Percentiles rank a stretch among this genome's conserved stretches.
These are phyloP conservation scores for Lophochroa leadbeateri DNA, from an alignment of 2,113 vertebrate genomes.

Conservation along the genomic window DNA sequence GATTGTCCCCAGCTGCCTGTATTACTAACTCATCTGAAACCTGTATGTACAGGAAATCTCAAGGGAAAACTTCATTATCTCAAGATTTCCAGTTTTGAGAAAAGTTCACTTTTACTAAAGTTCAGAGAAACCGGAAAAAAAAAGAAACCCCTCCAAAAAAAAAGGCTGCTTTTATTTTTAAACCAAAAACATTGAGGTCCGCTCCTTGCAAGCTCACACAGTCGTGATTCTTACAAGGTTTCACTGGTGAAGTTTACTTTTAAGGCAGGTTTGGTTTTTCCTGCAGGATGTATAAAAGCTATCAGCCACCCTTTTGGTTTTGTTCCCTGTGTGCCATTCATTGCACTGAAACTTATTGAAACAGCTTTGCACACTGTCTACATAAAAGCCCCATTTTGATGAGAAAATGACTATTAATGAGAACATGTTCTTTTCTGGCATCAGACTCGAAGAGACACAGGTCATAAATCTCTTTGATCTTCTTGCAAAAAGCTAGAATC, in stretches of 20 bases:
- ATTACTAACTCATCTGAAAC: slow-evolving; percentile 56
- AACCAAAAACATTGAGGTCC: not conserved
- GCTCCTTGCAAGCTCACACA: not conserved
- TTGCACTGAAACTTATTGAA: slow-evolving; percentile 53
- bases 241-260: not conserved
- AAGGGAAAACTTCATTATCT: slow-evolving; percentile 21
- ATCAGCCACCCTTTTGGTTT: not conserved
- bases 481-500: slow-evolving; percentile 64
- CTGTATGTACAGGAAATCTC: slow-evolving; percentile 48
- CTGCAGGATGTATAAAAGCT: not conserved
- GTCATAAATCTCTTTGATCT: slow-evolving; percentile 82
- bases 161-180: not conserved
- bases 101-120: not conserved
- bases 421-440: slow-evolving; percentile 72
- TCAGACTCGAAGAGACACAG: slow-evolving; percentile 74
- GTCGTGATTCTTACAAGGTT: not conserved
- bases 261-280: not conserved
- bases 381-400: slow-evolving; percentile 74
- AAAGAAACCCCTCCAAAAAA: not conserved
- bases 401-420: slow-evolving; percentile 81
- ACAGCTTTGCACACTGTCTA: slow-evolving; percentile 69
- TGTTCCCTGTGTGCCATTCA: not conserved
- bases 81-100: slow-evolving; percentile 7
- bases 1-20: slow-evolving; percentile 42
- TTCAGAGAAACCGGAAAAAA: not conserved